Conservation (phyloP, 1,140 invertebrate genomes). For the Diabrotica virgifera region DNA sequence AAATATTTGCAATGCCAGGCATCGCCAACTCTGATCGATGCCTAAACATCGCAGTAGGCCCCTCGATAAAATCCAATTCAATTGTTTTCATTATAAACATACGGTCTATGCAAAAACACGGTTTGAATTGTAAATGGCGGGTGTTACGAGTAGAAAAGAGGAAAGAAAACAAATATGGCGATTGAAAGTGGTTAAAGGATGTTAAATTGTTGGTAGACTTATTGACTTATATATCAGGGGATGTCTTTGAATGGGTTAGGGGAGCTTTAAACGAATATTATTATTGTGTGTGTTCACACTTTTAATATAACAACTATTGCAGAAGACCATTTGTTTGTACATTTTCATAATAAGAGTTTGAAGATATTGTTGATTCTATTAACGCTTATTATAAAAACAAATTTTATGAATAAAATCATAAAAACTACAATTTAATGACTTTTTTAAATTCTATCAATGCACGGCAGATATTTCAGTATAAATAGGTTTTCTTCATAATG, state of each 20-base stretch:
- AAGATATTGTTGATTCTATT: no score
- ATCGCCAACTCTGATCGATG: slow-evolving; percentile 13
- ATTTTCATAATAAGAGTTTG: no score
- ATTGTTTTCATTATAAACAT: slow-evolving; percentile 24
- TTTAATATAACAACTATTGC: no score
- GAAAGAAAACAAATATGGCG: slow-evolving; percentile 19
- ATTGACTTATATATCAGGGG: slow-evolving; percentile 1
- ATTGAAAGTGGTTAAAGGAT: not conserved
- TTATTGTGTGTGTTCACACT: no score
- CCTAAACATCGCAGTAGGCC: not conserved
- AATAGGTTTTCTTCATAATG: no score
- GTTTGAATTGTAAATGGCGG: slow-evolving; percentile 19
- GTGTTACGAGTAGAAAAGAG: slow-evolving; percentile 14
- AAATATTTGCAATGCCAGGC: not conserved
- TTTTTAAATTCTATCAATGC: no score
- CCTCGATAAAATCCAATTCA: slow-evolving; percentile 19
- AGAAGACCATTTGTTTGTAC: no score
- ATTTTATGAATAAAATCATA: no score
- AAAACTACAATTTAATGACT: no score
- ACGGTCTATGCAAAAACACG: slow-evolving; percentile 18
- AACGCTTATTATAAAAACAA: no score
- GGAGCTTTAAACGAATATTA: no score
- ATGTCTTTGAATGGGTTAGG: not conserved
- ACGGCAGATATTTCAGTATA: no score
- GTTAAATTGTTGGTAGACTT: slow-evolving; percentile 2